Conservation (phyloP, 2,888 invertebrate genomes). For the Eremobia ochroleuca region DNA sequence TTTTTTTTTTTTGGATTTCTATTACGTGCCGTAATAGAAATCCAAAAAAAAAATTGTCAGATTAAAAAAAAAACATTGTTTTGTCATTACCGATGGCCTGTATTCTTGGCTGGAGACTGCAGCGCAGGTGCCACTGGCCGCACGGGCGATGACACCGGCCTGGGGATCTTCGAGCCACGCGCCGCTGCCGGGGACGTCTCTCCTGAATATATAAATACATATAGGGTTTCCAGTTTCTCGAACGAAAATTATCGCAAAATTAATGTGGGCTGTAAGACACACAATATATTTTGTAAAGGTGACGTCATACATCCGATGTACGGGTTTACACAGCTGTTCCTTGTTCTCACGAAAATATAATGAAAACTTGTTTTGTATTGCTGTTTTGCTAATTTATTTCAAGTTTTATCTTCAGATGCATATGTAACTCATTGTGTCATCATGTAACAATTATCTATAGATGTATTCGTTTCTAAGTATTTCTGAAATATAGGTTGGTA, state of each 20-base stretch:
- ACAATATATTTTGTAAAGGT: background rate
- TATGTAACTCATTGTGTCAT: no score
- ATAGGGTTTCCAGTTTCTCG: no score
- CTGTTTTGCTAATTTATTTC: conserved; percentile 18
- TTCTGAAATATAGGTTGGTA: background rate
- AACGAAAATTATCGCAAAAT: no score
- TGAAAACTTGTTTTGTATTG: conserved; percentile 38
- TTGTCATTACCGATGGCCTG: conserved; percentile 80
- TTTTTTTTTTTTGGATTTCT: no score
- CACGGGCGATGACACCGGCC: conserved; percentile 94
- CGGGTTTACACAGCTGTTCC: conserved; percentile 66
- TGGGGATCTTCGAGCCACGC: conserved; percentile 94
- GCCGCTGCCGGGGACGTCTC: conserved; percentile 88
- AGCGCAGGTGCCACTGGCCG: conserved; percentile 89
- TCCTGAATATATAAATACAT: conserved; percentile 73
- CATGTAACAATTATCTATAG: conserved; percentile 6
- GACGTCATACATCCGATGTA: conserved; percentile 46
- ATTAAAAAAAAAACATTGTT: background rate
- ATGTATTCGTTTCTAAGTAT: background rate
- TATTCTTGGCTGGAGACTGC: conserved; percentile 85
- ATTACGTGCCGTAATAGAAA: background rate
- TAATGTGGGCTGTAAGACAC: background rate
- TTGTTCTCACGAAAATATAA: conserved; percentile 58
- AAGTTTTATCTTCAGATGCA: conserved; percentile 18
- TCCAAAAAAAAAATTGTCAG: background rate